Conservation (phyloP, 2,888 invertebrate genomes). For the Ormyrus thymus region DNA sequence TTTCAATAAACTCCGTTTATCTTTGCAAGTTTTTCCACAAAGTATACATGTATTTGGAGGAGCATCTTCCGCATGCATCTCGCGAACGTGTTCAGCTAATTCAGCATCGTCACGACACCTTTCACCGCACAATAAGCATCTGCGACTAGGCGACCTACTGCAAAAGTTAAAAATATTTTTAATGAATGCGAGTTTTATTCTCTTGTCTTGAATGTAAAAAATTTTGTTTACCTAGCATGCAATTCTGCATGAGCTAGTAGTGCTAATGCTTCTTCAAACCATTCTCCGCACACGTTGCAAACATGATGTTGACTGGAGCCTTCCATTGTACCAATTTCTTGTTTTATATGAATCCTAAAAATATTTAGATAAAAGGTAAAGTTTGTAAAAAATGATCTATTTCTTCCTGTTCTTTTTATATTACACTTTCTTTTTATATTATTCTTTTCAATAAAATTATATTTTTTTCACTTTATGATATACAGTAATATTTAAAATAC, state of each 20-base stretch:
- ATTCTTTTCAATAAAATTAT: no score
- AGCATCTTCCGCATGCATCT: conserved; percentile 79
- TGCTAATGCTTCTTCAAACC: conserved; percentile 85
- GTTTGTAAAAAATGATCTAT: no score
- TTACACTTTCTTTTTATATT: no score
- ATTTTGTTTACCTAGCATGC: conserved; percentile 78
- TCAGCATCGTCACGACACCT: conserved; percentile 80
- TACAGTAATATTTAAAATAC: background rate
- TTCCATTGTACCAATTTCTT: conserved; percentile 68
- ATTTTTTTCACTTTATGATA: background rate
- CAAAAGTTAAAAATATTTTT: conserved; percentile 31
- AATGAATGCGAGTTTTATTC: conserved; percentile 13
- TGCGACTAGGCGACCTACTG: conserved; percentile 72
- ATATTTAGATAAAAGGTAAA: conserved; percentile 15
- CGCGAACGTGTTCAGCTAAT: conserved; percentile 80
- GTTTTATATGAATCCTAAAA: conserved; percentile 71
- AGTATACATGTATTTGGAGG: conserved; percentile 81
- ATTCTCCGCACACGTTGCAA: conserved; percentile 88
- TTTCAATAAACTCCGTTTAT: conserved; percentile 81
- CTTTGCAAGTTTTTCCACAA: conserved; percentile 83
- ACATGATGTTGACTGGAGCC: conserved; percentile 77
- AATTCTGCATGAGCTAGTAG: conserved; percentile 87
- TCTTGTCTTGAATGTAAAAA: conserved; percentile 11
- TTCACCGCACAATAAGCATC: conserved; percentile 82
- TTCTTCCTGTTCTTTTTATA: no score